Evolutionary conservation across 2,113 vertebrate species (phyloP), one percentile per base, ranked within the genome.

Genomic region (Oreotrochilus melanogaster): DNA sequence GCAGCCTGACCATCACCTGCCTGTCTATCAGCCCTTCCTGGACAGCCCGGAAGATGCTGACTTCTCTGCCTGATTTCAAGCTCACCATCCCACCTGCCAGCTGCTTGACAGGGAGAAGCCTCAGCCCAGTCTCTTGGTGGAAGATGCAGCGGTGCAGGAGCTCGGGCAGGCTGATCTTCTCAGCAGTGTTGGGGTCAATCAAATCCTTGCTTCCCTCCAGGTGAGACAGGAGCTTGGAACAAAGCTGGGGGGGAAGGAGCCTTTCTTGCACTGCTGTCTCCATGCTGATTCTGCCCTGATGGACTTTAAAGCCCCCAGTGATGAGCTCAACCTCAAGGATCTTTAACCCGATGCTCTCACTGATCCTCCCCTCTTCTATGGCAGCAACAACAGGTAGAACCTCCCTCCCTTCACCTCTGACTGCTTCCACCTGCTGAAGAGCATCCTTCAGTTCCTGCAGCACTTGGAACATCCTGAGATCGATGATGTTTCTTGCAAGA

Each of bases 171-270:
- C 86, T 93, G 18, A 99, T 88, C 71, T 98, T 98, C 95, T 99
- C 99, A 18, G 99, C 99, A 14, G 99, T 99, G 96, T 98, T 99
- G 72, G 99, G 99, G 95, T 99, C 99, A 50, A 99, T 98, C 91
- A 99, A 96, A 78, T 98, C 98, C 92, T 96, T 98, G 11, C 71
- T 94, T 45, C 95, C 95, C 17, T 97, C 97, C 83, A 98, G 67
- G 62, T 97, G 94, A 45, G 97, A 96, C 14, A 98, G 76, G 35
- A 99, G 97, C 24, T 98, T 98, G 79, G 96, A 89, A 85, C 97
- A 50, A 31, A 98, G 94, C 62, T 94, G 88, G 5, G 95, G 78
- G 39, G 97, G 92, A 53, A 99, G 95, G 22, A 99, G 97, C 51
- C 84, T 94, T 78, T 86, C 95, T 37, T 98, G 97, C 78, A 98